Evolutionary conservation across 2,797 vertebrate species (phyloP).

Genomic region (Myiotriccus ornatus): DNA sequence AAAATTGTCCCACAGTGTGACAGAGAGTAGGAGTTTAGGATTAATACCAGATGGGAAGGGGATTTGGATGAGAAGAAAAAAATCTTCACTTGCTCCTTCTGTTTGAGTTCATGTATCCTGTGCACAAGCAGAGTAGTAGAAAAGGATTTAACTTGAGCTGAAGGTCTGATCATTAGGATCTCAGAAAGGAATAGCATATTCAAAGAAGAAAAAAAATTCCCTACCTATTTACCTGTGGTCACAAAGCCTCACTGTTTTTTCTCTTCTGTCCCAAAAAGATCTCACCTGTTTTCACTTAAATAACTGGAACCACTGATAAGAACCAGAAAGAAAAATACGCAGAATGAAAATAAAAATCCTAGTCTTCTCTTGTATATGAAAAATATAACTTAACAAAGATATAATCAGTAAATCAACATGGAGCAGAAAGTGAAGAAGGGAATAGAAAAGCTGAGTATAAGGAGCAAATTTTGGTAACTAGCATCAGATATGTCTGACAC

Average conservation of each 20-base stretch:
- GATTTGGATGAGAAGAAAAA: background rate
- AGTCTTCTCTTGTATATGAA: background rate
- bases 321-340: background rate
- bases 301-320: background rate
- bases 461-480: slow-evolving; percentile 12
- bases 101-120: background rate
- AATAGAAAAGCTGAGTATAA: background rate
- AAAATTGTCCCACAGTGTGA: background rate
- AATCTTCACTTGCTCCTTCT: background rate
- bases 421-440: background rate
- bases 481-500: slow-evolving; percentile 8
- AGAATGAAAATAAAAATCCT: background rate
- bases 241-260: background rate
- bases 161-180: background rate
- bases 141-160: background rate
- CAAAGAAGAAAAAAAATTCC: background rate
- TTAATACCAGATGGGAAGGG: background rate
- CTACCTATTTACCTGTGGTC: background rate
- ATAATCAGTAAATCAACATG: background rate
- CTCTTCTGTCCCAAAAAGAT: background rate
- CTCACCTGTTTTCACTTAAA: background rate
- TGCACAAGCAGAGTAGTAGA: background rate
- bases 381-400: background rate
- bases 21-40: background rate
- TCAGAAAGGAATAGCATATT: background rate